phyloP scores from a whole-genome alignment of 2,888 invertebrate genomes.

The Leucophenga maculata region DNA sequence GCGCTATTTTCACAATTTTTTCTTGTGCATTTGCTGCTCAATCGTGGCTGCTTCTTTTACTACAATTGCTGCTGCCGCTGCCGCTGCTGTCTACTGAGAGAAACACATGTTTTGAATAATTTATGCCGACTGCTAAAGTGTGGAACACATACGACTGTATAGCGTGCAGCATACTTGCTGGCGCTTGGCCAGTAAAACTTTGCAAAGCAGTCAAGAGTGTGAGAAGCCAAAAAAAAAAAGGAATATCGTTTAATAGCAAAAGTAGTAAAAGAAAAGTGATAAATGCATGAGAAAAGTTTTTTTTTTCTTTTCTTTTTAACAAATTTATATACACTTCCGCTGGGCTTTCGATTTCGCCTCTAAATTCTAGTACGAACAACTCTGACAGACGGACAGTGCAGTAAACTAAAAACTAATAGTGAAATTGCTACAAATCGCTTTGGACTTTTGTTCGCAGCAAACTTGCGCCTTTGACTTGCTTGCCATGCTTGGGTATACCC shows the following conservation, averaged over 20 bases:
- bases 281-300: slow-evolving; percentile 64
- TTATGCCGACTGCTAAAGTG: slow-evolving; percentile 59
- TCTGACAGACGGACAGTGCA: slow-evolving; percentile 8
- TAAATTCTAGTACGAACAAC: not conserved
- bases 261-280: slow-evolving; percentile 54
- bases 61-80: slow-evolving; percentile 17
- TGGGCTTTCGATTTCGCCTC: slow-evolving; percentile 45
- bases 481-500: not conserved
- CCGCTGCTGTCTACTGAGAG: slow-evolving; percentile 25
- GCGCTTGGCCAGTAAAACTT: slow-evolving; percentile 23
- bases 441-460: slow-evolving; percentile 51
- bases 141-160: not conserved
- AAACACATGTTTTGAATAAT: slow-evolving; percentile 71
- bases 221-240: slow-evolving; percentile 43
- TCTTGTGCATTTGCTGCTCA: slow-evolving; percentile 28
- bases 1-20: slow-evolving; percentile 30
- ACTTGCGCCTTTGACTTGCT: slow-evolving; percentile 44
- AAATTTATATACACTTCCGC: not conserved
- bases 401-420: slow-evolving; percentile 52
- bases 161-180: slow-evolving; percentile 1
- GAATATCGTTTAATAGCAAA: slow-evolving; percentile 26
- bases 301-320: slow-evolving; percentile 35
- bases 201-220: slow-evolving; percentile 49
- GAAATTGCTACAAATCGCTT: slow-evolving; percentile 68
- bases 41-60: slow-evolving; percentile 22